Percentiles rank a stretch among this genome's conserved stretches.
These are phyloP conservation scores for Paradoxurus hermaphroditus DNA, from an alignment of 2,113 vertebrate genomes.

Conservation along the genomic window DNA sequence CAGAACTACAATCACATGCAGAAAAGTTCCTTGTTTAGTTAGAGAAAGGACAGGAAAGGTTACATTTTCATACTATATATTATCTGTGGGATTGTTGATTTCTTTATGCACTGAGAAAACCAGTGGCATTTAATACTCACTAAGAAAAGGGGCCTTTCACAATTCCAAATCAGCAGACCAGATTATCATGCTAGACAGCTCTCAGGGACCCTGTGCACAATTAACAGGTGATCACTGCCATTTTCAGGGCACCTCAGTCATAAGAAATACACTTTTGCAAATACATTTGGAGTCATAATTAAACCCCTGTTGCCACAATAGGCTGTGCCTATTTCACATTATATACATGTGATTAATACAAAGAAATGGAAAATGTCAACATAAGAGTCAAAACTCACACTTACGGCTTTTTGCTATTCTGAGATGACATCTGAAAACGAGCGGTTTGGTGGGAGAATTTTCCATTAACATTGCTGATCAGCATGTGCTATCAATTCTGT, in stretches of 20 bases:
- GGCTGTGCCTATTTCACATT: constrained; percentile 61
- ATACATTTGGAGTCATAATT: constrained; percentile 70
- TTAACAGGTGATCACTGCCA: constrained; percentile 66
- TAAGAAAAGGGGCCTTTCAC: not conserved
- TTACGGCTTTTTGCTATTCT: constrained; percentile 65
- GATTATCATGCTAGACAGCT: constrained; percentile 55
- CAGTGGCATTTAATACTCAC: not conserved
- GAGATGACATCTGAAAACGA: constrained; percentile 71
- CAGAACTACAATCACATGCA: not conserved
- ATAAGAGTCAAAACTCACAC: constrained; percentile 75
- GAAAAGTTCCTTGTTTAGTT: constrained; percentile 24
- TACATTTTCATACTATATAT: not conserved
- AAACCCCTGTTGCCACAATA: constrained; percentile 70
- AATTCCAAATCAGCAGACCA: constrained; percentile 2
- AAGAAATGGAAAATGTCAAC: constrained; percentile 75
- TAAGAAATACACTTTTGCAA: constrained; percentile 71
- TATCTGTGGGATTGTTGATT: constrained; percentile 19
- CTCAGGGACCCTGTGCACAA: constrained; percentile 34
- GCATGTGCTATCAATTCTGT: constrained; percentile 73
- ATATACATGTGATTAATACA: constrained; percentile 55
- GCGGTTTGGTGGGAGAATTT: constrained; percentile 69
- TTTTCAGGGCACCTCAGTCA: constrained; percentile 28
- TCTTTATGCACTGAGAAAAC: constrained; percentile 10
- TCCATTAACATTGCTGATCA: constrained; percentile 76
- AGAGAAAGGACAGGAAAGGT: constrained; percentile 23